Base-by-base conservation (phyloP, 1,140 invertebrate species). In the Brachionus manjavacas region DNA sequence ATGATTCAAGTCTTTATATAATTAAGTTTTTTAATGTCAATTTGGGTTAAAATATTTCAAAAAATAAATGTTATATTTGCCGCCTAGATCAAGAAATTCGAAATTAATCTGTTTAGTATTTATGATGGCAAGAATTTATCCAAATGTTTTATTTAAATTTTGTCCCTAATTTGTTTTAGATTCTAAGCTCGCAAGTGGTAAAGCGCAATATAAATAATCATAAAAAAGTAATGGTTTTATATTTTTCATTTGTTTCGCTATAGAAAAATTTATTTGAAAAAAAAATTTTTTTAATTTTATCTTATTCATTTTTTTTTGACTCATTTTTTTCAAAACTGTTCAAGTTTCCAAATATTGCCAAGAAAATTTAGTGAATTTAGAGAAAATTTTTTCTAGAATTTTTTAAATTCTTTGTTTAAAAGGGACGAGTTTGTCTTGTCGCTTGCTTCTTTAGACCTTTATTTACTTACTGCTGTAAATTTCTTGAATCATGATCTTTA, bases 1-100 rank as follows among this genome's bases (percentile, higher is more conserved):
- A 60, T 60, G 52, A 60, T 23, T 60, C 52, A 60, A 60, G n/a
- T 60, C 52, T 60, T 60, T 60, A 60, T 60, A 60, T 60, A 60
- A 60, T 60, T 60, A 60, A 60, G 2, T 7, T 60, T 60, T 60
- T 60, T 60, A 60, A 60, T 60, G 52, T 60, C 52, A 60, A 60
- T 60, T 55, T 55, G n/a, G 52, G 6, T 8, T 55, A 20, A 55
- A 55, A 55, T 55, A 55, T 55, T 60, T 60, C 2, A 60, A 60
- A 60, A 23, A 60, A 60, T 60, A 60, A 60, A 60, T 60, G 52
- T 60, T 60, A 60, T 20, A 60, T 60, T 60, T 60, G 52, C 20
- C 52, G 52, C 52, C 52, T 60, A 60, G 52, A 60, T 60, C 52
- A 60, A 60, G 16, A 60, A 20, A 60, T 20, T 60, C 20, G 8